Evolutionary conservation across 64 coral and sea anemone genomes (phyloP).

Genomic region (Hydrozoanthus tunicans): DNA sequence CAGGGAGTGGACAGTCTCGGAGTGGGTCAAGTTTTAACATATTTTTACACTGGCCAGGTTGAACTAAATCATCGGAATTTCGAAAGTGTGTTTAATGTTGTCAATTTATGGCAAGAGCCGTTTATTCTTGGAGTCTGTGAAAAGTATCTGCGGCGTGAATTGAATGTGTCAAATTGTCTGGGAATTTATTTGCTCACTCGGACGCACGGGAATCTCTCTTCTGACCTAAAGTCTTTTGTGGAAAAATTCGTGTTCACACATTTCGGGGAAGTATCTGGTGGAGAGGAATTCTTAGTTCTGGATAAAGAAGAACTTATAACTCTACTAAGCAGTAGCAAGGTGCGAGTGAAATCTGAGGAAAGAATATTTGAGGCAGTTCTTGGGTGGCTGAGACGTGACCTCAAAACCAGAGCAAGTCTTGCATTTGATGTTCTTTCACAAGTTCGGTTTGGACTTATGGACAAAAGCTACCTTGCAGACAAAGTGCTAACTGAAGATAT

Average conservation of each 20-base stretch:
- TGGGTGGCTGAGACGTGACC: constrained; percentile 65
- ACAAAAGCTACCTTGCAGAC: constrained; percentile 10
- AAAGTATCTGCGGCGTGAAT: constrained; percentile 41
- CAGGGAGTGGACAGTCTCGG: constrained; percentile 55
- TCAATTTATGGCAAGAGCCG: constrained; percentile 70
- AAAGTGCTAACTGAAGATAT: constrained; percentile 46
- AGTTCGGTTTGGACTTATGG: constrained; percentile 68
- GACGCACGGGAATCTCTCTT: constrained; percentile 24
- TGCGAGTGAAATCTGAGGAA: constrained; percentile 73
- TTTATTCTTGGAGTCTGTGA: constrained; percentile 63
- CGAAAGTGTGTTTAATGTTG: constrained; percentile 61
- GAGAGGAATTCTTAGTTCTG: constrained; percentile 61
- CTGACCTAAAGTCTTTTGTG: constrained; percentile 29
- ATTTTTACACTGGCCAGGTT: constrained; percentile 67
- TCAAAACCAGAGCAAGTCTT: constrained; percentile 22
- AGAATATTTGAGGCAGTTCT: constrained; percentile 60
- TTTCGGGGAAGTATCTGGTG: constrained; percentile 64
- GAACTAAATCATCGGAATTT: constrained; percentile 59
- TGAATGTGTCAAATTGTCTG: constrained; percentile 59
- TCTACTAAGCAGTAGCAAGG: constrained; percentile 35
- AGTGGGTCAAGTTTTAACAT: constrained; percentile 54
- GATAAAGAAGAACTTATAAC: constrained; percentile 33
- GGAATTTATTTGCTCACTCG: constrained; percentile 57
- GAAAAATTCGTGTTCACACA: constrained; percentile 61
- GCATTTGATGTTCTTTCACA: constrained; percentile 47